These are phyloP conservation scores for Papio anubis DNA, from an alignment of 2,113 vertebrate genomes.

Conservation along the genomic window DNA sequence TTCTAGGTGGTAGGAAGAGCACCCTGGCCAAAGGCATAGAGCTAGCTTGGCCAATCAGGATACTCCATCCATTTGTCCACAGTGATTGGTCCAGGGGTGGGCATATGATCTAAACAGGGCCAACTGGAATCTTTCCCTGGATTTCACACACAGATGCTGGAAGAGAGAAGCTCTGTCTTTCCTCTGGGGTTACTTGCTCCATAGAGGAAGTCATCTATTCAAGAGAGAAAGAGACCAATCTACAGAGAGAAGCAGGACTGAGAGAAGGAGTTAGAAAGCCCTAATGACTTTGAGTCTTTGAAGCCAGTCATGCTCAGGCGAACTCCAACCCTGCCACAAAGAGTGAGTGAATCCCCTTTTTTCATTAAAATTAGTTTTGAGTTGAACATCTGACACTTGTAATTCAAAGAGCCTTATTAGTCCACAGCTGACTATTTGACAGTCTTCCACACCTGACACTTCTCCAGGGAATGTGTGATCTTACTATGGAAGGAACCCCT, in stretches of 20 bases:
- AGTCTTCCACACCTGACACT: background rate
- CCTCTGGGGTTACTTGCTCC: background rate
- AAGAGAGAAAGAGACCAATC: background rate
- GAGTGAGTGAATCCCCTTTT: background rate
- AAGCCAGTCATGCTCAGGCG: background rate
- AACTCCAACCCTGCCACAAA: background rate
- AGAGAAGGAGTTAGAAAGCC: background rate
- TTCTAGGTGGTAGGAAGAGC: background rate
- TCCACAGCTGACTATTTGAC: background rate
- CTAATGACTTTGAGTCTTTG: background rate
- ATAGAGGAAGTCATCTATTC: background rate
- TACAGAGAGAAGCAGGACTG: background rate
- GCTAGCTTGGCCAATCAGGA: background rate
- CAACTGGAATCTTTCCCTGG: background rate
- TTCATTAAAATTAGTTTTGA: background rate
- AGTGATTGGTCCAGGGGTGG: background rate
- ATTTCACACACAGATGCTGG: background rate
- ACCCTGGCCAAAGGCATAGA: background rate
- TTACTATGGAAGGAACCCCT: background rate
- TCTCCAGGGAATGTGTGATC: background rate
- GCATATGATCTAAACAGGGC: background rate
- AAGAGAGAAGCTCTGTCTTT: background rate
- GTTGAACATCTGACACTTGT: background rate
- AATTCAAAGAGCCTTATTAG: background rate
- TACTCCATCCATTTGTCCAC: background rate